Percentiles rank a stretch among this genome's conserved stretches.
Conservation (phyloP, 2,113 vertebrate genomes). For the Chaetodon trifascialis region DNA sequence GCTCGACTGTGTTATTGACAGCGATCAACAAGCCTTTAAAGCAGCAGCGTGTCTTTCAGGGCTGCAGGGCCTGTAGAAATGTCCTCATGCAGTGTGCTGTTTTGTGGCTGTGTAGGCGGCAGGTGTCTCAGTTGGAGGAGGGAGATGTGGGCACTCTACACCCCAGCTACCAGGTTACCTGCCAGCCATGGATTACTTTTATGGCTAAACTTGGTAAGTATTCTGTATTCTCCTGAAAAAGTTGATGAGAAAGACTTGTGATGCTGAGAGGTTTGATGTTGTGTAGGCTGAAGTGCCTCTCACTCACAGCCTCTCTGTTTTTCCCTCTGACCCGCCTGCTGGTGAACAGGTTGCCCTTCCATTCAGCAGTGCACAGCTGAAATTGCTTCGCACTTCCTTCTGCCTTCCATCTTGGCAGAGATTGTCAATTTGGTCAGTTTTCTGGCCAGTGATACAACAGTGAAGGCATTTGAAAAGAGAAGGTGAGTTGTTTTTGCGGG, state of each 20-base stretch:
- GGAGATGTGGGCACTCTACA: conserved; percentile 91
- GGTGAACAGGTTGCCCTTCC: conserved; percentile 89
- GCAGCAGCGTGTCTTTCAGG: not conserved
- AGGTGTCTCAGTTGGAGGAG: conserved; percentile 90
- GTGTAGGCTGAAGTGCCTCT: not conserved
- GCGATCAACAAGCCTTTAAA: not conserved
- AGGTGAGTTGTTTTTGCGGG: conserved; percentile 80
- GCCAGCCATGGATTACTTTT: conserved; percentile 89
- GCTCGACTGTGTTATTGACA: not conserved
- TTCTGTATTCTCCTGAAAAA: not conserved
- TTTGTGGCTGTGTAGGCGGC: conserved; percentile 82
- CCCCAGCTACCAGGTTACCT: conserved; percentile 86
- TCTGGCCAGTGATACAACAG: conserved; percentile 91
- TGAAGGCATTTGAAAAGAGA: conserved; percentile 93
- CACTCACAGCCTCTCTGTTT: not conserved
- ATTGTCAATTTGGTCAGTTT: conserved; percentile 89
- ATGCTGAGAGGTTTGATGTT: not conserved
- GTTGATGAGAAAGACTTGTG: not conserved
- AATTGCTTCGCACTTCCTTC: conserved; percentile 93
- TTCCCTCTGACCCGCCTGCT: not conserved
- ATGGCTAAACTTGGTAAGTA: conserved; percentile 88
- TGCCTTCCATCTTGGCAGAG: conserved; percentile 92
- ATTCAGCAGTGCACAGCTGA: conserved; percentile 91
- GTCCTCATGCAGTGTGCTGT: not conserved
- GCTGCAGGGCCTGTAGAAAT: not conserved